Evolutionary conservation across 1,140 invertebrate species (phyloP).

Genomic region (Riptortus pedestris): DNA sequence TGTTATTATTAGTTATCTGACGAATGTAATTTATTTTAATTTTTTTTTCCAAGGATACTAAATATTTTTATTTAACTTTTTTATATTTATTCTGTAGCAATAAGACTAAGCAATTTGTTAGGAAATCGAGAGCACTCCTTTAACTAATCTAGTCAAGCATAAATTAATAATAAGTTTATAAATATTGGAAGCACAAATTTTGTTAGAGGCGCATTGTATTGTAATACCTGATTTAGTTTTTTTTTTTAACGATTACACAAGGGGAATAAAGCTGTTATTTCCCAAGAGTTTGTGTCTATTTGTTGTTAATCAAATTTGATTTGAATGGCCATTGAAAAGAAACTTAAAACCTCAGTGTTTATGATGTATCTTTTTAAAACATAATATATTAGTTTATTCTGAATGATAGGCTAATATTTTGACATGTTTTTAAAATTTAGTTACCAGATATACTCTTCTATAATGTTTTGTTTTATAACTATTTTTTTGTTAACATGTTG

Average conservation of each 20-base stretch:
- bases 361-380: not conserved
- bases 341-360: not conserved
- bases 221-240: not conserved
- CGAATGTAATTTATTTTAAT: not conserved
- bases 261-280: too few relatives aligned
- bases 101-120: not conserved
- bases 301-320: not conserved
- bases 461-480: too few relatives aligned
- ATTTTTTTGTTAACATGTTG: too few relatives aligned
- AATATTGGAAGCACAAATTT: not conserved
- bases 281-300: too few relatives aligned
- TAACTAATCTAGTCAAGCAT: not conserved
- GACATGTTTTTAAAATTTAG: too few relatives aligned
- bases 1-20: not conserved
- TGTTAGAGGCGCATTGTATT: not conserved
- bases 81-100: not conserved
- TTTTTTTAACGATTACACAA: not conserved
- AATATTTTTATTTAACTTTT: not conserved
- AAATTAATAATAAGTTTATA: not conserved
- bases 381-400: not conserved
- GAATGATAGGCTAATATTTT: too few relatives aligned
- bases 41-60: too few relatives aligned
- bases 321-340: not conserved
- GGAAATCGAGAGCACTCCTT: not conserved
- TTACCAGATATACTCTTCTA: too few relatives aligned